Base-by-base conservation (phyloP, 2,797 vertebrate genomes). In the Mallotus villosus region DNA sequence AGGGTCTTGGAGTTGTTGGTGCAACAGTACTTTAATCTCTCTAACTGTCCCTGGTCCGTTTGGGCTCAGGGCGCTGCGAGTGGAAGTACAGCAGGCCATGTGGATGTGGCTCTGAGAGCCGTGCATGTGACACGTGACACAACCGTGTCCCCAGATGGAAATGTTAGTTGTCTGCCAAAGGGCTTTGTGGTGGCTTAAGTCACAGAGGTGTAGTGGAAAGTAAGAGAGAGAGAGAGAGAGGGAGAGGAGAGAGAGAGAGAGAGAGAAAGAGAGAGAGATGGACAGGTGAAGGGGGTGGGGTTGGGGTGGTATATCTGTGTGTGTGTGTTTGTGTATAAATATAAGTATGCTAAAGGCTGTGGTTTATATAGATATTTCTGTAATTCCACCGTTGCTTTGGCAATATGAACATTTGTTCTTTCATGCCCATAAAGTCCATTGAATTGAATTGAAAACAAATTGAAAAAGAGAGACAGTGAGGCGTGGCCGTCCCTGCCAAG, bases 401-500 rank as follows among this genome's bases (percentile, higher is more conserved):
- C 32, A 32, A 32, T 32, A 32, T 5, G 32, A 32, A 32, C 32
- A 32, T 32, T 32, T 32, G 32, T 7, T 32, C 32, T 32, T 32
- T 32, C 32, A 32, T 32, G 32, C 32, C 32, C 5, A 32, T 32
- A 7, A 32, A 32, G 6, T 7, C 32, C 32, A 32, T 32, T 32
- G 32, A 32, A 32, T 32, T 32, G 32, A 32, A 32, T 7, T 5
- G 32, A 32, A 32, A 32, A 32, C 32, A 5, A 32, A 32, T 32
- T 32, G 32, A 3, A 19, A 19, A 25, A 67, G 5, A 29, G 3
- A 53, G 65, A 19, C 6, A 53, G 16, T n/a, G 9, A 27, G 65
- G 14, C 5, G 22, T 51, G 49, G 65, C 27, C 22, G 61, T 32
- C 59, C 49, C 58, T 63, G 75, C 78, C 78, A 76, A 53, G 19